phyloP scores from a whole-genome alignment of 2,113 vertebrate genomes.

The Platysternon megacephalum region DNA sequence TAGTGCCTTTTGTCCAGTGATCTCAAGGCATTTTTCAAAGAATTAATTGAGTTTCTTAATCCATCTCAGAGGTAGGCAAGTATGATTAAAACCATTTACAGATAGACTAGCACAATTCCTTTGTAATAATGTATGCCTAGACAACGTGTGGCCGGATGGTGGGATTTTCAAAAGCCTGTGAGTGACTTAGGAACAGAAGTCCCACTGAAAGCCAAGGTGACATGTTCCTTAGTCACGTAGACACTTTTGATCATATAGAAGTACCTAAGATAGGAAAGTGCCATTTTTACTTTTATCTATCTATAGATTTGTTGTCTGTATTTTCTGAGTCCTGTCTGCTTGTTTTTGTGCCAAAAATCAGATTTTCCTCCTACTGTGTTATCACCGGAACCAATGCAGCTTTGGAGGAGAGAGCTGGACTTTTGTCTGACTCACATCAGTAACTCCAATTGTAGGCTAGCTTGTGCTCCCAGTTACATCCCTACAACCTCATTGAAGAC shows the following conservation, averaged over 20 bases:
- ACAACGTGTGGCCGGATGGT: background rate
- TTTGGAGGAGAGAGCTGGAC: background rate
- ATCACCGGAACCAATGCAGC: background rate
- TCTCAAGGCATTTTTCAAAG: background rate
- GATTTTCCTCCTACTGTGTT: background rate
- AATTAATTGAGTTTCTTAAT: background rate
- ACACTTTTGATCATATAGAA: background rate
- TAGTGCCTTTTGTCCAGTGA: background rate
- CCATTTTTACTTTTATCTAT: too few species aligned
- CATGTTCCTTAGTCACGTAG: background rate
- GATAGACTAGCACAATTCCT: background rate
- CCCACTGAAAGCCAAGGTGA: background rate
- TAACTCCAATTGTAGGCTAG: background rate
- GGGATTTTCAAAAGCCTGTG: background rate
- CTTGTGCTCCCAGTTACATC: background rate
- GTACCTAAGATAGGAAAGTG: too few species aligned
- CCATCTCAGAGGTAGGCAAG: background rate
- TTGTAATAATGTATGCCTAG: background rate
- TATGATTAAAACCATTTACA: background rate
- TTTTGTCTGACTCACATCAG: background rate
- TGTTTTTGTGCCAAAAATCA: background rate
- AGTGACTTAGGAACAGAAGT: background rate
- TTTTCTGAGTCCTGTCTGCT: background rate
- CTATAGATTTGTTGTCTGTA: background rate
- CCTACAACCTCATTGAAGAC: background rate